These are phyloP conservation scores for Harmothoe impar DNA, from an alignment of 2,888 invertebrate genomes.

Conservation along the genomic window DNA sequence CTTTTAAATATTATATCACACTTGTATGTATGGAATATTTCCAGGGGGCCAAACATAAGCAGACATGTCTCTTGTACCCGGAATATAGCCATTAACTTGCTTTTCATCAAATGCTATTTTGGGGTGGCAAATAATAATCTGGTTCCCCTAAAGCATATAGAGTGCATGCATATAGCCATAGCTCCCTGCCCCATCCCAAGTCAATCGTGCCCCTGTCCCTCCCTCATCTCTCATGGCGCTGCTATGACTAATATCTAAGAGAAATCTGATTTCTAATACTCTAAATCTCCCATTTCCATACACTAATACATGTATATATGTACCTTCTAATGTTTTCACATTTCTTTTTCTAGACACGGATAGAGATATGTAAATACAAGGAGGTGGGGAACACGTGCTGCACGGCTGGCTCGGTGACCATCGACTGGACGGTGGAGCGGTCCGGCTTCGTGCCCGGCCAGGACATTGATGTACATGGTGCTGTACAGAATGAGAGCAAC, in stretches of 20 bases:
- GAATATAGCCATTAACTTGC: not conserved
- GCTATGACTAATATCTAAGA: too few species aligned
- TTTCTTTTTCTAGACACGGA: slow-evolving; percentile 67
- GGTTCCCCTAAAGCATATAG: too few species aligned
- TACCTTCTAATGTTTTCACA: too few species aligned
- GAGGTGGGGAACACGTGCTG: slow-evolving; percentile 76
- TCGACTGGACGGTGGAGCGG: slow-evolving; percentile 75
- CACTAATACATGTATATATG: too few species aligned
- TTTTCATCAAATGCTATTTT: not conserved
- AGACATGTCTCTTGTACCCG: not conserved
- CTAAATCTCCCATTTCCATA: too few species aligned
- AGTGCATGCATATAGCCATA: too few species aligned
- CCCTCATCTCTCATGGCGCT: too few species aligned
- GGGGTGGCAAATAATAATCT: too few species aligned
- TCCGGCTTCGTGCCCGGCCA: slow-evolving; percentile 81
- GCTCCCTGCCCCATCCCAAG: too few species aligned
- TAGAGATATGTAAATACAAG: slow-evolving; percentile 73
- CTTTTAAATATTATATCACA: too few species aligned
- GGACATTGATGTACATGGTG: slow-evolving; percentile 78
- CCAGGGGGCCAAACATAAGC: not conserved
- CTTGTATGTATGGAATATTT: slow-evolving; percentile 17
- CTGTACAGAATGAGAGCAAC: slow-evolving; percentile 84
- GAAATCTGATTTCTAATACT: too few species aligned
- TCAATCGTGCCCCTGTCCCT: too few species aligned
- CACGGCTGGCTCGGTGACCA: slow-evolving; percentile 76